Percentiles rank a stretch among this genome's conserved stretches.
Evolutionary conservation across 2,113 vertebrate species (phyloP).

Genomic region (Struthio camelus): DNA sequence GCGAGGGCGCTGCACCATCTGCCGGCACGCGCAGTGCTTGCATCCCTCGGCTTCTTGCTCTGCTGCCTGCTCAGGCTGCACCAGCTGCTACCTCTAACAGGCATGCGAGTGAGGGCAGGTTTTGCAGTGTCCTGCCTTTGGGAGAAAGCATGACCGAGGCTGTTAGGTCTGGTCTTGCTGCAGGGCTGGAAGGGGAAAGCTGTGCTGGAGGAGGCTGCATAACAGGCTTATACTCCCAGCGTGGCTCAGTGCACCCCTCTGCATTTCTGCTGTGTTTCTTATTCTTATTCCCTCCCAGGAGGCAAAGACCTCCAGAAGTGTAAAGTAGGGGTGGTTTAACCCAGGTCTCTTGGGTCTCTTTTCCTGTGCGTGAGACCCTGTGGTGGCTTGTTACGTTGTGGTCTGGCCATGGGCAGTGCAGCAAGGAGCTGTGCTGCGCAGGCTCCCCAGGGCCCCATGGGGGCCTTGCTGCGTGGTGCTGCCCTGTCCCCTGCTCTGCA

Average conservation of each 20-base stretch:
- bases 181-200: neutral
- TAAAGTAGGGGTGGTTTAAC: accelerated
- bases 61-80: too few species aligned
- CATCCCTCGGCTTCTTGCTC: neutral
- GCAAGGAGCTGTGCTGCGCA: neutral
- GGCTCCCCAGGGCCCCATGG: too few species aligned
- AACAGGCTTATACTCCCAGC: neutral
- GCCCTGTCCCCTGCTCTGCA: too few species aligned
- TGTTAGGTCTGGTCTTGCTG: neutral
- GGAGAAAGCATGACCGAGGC: neutral
- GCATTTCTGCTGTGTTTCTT: too few species aligned
- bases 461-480: neutral
- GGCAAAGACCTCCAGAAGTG: neutral
- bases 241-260: neutral
- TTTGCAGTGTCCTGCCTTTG: neutral
- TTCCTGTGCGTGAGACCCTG: accelerated
- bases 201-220: neutral
- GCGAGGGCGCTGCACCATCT: neutral
- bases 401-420: accelerated
- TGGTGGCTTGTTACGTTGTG: accelerated
- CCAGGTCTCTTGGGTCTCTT: neutral
- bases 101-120: neutral
- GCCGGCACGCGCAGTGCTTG: neutral
- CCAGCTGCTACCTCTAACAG: neutral
- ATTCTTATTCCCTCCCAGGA: too few species aligned